Conservation (phyloP, 2,797 vertebrate species). For the Sphenopsis melanotis region DNA sequence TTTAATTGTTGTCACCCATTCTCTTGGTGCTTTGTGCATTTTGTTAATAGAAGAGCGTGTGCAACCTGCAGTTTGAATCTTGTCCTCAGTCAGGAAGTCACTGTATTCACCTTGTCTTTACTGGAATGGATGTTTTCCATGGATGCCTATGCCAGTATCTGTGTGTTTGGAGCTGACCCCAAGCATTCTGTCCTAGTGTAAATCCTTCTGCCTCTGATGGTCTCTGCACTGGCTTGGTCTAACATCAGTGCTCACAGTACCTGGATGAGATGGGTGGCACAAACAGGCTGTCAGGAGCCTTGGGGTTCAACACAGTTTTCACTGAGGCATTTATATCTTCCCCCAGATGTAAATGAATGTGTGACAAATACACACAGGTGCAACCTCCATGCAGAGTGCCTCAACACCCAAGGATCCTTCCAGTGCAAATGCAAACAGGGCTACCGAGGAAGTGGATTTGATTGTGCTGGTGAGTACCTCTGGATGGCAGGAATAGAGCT, state of each 20-base stretch:
- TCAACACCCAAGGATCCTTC: conserved; percentile 91
- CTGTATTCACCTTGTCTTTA: not conserved
- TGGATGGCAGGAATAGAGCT: not conserved
- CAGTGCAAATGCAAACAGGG: conserved; percentile 92
- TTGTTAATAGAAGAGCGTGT: not conserved
- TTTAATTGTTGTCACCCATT: not conserved
- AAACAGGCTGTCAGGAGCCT: not conserved
- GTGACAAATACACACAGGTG: conserved; percentile 78
- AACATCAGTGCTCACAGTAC: not conserved
- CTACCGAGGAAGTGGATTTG: conserved; percentile 87
- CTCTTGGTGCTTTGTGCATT: not conserved
- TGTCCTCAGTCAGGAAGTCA: not conserved
- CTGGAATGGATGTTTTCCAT: not conserved
- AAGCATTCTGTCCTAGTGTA: not conserved
- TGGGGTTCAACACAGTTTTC: not conserved
- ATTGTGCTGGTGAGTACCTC: conserved; percentile 86
- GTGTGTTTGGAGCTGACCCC: not conserved
- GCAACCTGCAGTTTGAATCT: not conserved
- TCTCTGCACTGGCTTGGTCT: not conserved
- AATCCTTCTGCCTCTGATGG: not conserved
- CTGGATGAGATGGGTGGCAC: not conserved
- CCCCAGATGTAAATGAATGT: conserved; percentile 93
- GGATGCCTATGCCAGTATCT: not conserved
- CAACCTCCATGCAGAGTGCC: conserved; percentile 85
- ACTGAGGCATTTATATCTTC: not conserved